Conservation (phyloP, 2,113 vertebrate genomes). For the Mastomys natalensis region DNA sequence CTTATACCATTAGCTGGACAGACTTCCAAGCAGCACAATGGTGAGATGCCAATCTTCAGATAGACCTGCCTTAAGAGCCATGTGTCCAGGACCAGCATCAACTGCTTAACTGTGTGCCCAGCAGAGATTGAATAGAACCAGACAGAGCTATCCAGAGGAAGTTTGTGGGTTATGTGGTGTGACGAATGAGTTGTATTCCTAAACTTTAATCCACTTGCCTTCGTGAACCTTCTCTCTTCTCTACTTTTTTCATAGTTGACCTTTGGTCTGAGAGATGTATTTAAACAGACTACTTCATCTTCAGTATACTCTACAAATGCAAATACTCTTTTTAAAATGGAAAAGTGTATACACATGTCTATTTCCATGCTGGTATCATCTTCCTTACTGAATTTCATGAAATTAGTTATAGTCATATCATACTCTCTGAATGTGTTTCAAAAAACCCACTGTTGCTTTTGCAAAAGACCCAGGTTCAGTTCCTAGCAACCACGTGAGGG, state of each 20-base stretch:
- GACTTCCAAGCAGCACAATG: background rate
- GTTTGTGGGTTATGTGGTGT: background rate
- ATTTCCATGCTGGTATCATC: background rate
- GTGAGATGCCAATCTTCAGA: background rate
- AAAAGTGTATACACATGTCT: background rate
- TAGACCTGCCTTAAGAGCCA: background rate
- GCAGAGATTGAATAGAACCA: background rate
- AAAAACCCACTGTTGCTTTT: background rate
- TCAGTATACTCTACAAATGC: background rate
- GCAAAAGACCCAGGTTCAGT: background rate
- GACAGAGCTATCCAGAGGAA: background rate
- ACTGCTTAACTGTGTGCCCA: background rate
- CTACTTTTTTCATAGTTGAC: background rate
- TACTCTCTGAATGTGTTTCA: background rate
- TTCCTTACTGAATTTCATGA: background rate
- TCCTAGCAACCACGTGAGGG: background rate
- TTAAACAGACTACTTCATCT: conserved; percentile 31
- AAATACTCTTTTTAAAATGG: background rate
- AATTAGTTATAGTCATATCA: background rate
- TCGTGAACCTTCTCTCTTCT: background rate
- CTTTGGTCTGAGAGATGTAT: conserved; percentile 29
- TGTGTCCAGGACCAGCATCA: background rate
- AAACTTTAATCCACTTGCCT: background rate
- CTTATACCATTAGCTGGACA: background rate
- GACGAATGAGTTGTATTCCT: background rate